A percentile compares a stretch with the other conserved stretches of the same genome.
Evolutionary conservation across 2,113 vertebrate genomes (phyloP).

Genomic region (Erythrolamprus reginae): DNA sequence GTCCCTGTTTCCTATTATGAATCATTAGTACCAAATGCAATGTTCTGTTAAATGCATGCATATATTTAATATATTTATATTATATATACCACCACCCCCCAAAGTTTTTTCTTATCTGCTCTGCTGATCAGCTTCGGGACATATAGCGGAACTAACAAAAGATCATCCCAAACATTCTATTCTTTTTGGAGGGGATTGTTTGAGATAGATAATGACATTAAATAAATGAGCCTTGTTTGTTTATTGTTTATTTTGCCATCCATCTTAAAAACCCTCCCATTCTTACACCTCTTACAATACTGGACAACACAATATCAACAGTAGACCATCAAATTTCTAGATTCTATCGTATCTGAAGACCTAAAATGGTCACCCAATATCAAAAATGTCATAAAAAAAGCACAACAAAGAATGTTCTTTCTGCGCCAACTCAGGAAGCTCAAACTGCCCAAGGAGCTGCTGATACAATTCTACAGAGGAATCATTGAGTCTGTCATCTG

Average conservation of each 20-base stretch:
- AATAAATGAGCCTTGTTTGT: not conserved
- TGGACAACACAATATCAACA: no score
- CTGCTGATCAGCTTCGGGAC: not conserved
- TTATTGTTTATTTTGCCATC: not conserved
- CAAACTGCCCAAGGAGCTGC: no score
- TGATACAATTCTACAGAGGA: no score
- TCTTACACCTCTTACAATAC: no score
- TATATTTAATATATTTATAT: not conserved
- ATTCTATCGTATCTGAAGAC: no score
- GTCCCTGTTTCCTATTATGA: not conserved
- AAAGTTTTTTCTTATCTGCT: not conserved
- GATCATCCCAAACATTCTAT: not conserved
- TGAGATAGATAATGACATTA: not conserved
- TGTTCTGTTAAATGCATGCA: not conserved
- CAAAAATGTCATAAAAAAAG: no score
- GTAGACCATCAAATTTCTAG: no score
- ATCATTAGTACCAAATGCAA: not conserved
- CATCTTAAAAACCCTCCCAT: not conserved
- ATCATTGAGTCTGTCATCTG: no score
- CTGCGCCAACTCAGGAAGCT: no score
- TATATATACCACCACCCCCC: not conserved
- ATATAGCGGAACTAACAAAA: not conserved
- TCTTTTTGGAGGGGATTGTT: not conserved
- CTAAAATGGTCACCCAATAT: no score
- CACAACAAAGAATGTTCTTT: no score